Evolutionary conservation across 2,113 vertebrate species (phyloP).

Genomic region (Azemiops feae): DNA sequence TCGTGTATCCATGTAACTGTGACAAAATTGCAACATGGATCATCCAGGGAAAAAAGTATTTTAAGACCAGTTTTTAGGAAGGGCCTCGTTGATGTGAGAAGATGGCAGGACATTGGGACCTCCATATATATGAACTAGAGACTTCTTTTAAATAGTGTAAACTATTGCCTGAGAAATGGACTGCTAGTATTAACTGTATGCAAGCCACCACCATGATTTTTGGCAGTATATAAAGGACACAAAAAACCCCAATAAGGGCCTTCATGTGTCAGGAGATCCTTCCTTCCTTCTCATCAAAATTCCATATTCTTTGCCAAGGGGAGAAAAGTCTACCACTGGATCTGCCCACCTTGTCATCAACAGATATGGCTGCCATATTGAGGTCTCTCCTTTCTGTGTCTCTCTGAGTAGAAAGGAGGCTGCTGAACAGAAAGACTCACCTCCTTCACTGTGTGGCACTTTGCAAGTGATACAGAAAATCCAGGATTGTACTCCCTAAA

Average conservation of each 20-base stretch:
- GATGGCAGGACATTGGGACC: neutral
- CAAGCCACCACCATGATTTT: neutral
- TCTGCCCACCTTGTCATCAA: neutral
- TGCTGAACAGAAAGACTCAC: neutral
- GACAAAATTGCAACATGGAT: neutral
- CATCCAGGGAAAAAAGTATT: neutral
- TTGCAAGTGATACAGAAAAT: neutral
- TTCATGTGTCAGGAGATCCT: neutral
- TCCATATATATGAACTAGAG: neutral
- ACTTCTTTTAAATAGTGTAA: neutral
- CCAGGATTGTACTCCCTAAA: neutral
- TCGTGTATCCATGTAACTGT: too few species aligned
- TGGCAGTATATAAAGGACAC: neutral
- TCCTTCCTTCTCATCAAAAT: neutral
- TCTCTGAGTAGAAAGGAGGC: neutral
- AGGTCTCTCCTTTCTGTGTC: neutral
- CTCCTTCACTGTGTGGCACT: too few species aligned
- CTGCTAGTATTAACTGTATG: neutral
- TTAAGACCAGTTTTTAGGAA: neutral
- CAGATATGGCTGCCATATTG: too few species aligned
- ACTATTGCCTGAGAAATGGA: neutral
- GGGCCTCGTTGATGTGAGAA: neutral
- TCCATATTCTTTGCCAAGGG: neutral
- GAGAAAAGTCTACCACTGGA: neutral
- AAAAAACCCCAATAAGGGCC: neutral